Evolutionary conservation across 1,140 invertebrate species (phyloP), one percentile per base, ranked within the genome.

Genomic region (Drosophila ercepeae): DNA sequence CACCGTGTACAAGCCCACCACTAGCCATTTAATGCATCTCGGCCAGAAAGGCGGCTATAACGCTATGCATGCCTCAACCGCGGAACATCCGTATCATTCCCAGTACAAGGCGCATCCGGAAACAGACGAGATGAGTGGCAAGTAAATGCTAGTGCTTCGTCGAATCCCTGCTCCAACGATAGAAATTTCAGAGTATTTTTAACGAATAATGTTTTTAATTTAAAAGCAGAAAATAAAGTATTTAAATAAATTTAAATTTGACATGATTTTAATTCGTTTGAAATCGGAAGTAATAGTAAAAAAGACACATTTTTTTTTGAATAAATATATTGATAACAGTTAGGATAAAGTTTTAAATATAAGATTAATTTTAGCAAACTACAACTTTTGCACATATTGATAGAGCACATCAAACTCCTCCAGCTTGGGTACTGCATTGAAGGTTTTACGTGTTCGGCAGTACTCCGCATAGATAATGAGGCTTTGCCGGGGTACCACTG

Each of bases 381-480:
- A 88, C 2, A 90, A 69, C 64, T 57, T 81, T 46, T 89, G 82
- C 5, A 91, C 74, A 54, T 91, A 91, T n/a, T 49, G 59, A 67
- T 89, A 84, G 2, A 90, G 60, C 9, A 72, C 61, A 75, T 76
- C 72, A 11, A 75, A 76, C 19, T 90, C 86, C 16, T 90, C 89
- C 21, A 91, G 54, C 23, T 78, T 74, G 11, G 89, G 89, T 1
- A 90, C 82, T 1, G 89, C 69, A 58, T 81, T 89, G 18, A 91
- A 91, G 21, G 86, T 90, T 0, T 72, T 64, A 2, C 69, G 69
- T 0, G 63, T 76, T 11, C 89, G 88, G 14, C 89, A 91, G 50
- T 96, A 96, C 46, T 94, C 93, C 13, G 93, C 92, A 84, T 96
- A 96, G 64, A 96, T 94, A 71, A 93, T 93, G 51, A 93, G 91